Conservation (phyloP, 1,140 invertebrate genomes). For the Aphaenogaster ashmeadi region DNA sequence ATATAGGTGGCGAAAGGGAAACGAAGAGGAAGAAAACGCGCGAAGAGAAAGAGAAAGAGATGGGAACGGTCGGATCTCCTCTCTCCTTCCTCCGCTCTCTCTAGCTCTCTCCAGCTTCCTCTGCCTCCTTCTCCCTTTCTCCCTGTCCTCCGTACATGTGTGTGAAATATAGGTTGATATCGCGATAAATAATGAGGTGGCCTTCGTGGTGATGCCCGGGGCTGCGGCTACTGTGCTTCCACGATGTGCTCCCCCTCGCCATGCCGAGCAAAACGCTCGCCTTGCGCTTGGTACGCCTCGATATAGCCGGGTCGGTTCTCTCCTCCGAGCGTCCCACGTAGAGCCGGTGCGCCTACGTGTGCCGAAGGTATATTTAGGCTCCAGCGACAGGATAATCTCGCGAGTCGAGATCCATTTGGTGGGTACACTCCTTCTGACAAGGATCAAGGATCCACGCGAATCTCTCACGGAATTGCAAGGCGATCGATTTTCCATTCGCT, state of each 20-base stretch:
- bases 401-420: not conserved
- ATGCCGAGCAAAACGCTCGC: slow-evolving; percentile 64
- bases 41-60: slow-evolving; percentile 55
- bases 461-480: not conserved
- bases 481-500: not conserved
- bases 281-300: slow-evolving; percentile 67
- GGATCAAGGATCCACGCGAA: not conserved
- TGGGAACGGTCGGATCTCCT: slow-evolving; percentile 25
- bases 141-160: slow-evolving; percentile 50
- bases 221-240: slow-evolving; percentile 84
- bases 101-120: not conserved
- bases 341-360: slow-evolving; percentile 64
- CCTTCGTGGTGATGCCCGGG: slow-evolving; percentile 84
- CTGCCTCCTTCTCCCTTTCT: slow-evolving; percentile 1
- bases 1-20: slow-evolving; percentile 53
- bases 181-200: slow-evolving; percentile 86
- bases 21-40: slow-evolving; percentile 44
- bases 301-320: slow-evolving; percentile 51
- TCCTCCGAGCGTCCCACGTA: slow-evolving; percentile 60
- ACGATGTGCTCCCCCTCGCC: slow-evolving; percentile 67
- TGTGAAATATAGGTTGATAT: slow-evolving; percentile 87
- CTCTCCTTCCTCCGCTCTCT: slow-evolving; percentile 16
- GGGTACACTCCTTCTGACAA: not conserved
- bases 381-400: slow-evolving; percentile 37
- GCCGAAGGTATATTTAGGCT: slow-evolving; percentile 45